phyloP scores from a whole-genome alignment of 2,797 vertebrate genomes.

The Phaenicophaeus curvirostris region DNA sequence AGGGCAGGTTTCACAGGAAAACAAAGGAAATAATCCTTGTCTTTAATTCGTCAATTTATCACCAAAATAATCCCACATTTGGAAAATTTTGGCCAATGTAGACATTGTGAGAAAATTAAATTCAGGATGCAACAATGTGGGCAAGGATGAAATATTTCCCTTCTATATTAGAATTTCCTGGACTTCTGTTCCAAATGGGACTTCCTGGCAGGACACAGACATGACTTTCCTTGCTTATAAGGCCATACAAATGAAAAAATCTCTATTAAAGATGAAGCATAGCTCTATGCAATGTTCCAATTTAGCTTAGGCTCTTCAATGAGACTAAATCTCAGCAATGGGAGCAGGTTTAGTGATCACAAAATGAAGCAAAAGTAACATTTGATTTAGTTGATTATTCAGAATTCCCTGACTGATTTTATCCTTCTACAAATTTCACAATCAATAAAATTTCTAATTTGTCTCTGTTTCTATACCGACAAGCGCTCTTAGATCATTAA shows the following conservation, averaged over 20 bases:
- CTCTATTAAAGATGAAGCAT: neutral
- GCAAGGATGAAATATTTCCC: neutral
- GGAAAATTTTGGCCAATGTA: neutral
- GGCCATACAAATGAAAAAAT: neutral
- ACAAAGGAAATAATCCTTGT: neutral
- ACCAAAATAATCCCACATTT: neutral
- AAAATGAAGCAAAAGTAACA: neutral
- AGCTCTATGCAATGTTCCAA: neutral
- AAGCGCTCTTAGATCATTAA: neutral
- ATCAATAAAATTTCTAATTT: neutral
- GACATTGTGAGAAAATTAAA: neutral
- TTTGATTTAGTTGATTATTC: neutral
- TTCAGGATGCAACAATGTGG: neutral
- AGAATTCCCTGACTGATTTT: neutral
- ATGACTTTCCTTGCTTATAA: neutral
- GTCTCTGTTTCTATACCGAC: neutral
- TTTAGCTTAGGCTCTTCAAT: neutral
- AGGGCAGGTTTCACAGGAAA: neutral
- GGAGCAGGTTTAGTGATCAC: neutral
- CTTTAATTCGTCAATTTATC: neutral
- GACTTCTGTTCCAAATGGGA: neutral
- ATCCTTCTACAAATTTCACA: neutral
- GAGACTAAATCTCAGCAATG: neutral
- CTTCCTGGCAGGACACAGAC: neutral
- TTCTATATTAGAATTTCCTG: neutral